These are phyloP conservation scores for Bombyx mori DNA, from an alignment of 1,140 invertebrate species.

Conservation along the genomic window DNA sequence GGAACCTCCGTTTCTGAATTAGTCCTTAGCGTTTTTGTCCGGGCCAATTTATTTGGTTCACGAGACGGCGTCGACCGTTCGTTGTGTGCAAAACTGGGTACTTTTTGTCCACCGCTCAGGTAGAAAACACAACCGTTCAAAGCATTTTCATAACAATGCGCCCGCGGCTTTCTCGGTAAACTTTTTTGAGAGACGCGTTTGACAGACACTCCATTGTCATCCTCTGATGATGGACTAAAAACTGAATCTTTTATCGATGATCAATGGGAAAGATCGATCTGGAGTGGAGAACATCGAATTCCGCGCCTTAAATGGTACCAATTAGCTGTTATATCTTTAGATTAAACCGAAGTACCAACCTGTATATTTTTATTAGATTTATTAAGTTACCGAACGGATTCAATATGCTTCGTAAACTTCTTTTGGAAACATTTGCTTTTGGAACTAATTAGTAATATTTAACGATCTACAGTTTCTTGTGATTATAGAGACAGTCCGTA, in stretches of 20 bases:
- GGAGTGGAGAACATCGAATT: slow-evolving; percentile 26
- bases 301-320: slow-evolving; percentile 33
- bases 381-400: too few relatives aligned
- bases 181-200: slow-evolving; percentile 57
- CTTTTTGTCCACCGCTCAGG: slow-evolving; percentile 58
- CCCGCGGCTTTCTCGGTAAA: slow-evolving; percentile 54
- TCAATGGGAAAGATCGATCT: slow-evolving; percentile 50
- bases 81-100: slow-evolving; percentile 52
- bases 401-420: too few relatives aligned
- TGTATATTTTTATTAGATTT: too few relatives aligned
- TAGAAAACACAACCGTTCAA: slow-evolving; percentile 60
- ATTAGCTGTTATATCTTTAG: slow-evolving; percentile 23
- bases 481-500: background rate
- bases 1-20: slow-evolving; percentile 53
- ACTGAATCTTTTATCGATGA: slow-evolving; percentile 51
- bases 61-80: slow-evolving; percentile 46
- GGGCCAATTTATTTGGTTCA: slow-evolving; percentile 51
- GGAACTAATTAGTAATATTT: too few relatives aligned
- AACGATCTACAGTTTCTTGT: too few relatives aligned
- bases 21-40: slow-evolving; percentile 53
- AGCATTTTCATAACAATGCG: slow-evolving; percentile 69
- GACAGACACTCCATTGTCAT: slow-evolving; percentile 66
- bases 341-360: too few relatives aligned
- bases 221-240: slow-evolving; percentile 59
- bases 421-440: too few relatives aligned